These are phyloP conservation scores for Drosophila borborema DNA, from an alignment of 2,888 invertebrate genomes.

Conservation along the genomic window DNA sequence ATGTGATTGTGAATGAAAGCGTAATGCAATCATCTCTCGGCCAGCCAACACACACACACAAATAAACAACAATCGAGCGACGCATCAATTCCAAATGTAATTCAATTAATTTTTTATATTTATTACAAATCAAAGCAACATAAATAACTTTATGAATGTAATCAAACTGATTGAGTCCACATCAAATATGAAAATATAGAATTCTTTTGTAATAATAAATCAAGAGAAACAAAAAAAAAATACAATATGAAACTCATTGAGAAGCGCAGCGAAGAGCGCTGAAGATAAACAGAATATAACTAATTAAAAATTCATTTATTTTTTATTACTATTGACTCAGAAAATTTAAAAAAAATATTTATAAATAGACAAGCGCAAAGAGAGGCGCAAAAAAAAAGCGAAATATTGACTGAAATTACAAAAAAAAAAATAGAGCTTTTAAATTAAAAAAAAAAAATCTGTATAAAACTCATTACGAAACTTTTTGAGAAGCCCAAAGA, in stretches of 20 bases:
- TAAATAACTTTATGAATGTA: conserved; percentile 9
- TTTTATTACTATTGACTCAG: no score
- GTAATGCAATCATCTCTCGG: conserved; percentile 26
- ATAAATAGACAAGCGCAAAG: no score
- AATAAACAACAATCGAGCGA: conserved; percentile 27
- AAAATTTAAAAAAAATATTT: no score
- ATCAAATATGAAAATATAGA: background rate
- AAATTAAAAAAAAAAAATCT: no score
- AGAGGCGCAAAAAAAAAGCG: no score
- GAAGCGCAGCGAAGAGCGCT: background rate
- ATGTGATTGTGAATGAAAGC: conserved; percentile 2
- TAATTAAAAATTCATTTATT: background rate
- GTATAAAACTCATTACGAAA: background rate
- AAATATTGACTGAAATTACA: no score
- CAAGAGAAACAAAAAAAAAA: background rate
- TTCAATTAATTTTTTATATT: conserved; percentile 53
- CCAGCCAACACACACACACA: conserved; percentile 21
- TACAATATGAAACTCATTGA: background rate
- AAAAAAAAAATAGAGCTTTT: no score
- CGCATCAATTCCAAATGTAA: conserved; percentile 25
- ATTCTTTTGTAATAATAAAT: background rate
- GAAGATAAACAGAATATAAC: background rate
- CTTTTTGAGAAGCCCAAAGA: background rate
- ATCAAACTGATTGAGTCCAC: background rate
- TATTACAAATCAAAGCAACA: conserved; percentile 22